Percentiles rank a stretch among this genome's conserved stretches.
These are phyloP conservation scores for Acromyrmex heyeri DNA, from an alignment of 1,140 invertebrate genomes.

Conservation along the genomic window DNA sequence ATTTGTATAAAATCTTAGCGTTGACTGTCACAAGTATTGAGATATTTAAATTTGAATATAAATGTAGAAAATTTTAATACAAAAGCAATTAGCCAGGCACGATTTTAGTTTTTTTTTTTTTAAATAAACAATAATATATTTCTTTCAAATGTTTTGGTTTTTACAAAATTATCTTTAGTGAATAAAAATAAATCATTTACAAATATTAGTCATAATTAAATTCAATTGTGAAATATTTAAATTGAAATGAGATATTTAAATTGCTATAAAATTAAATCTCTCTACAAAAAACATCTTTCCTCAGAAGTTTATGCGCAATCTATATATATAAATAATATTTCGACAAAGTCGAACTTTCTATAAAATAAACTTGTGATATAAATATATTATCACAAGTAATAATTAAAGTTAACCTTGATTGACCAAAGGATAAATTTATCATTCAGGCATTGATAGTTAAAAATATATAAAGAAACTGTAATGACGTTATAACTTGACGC, in stretches of 20 bases:
- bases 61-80: too few species aligned
- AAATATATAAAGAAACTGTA: constrained; percentile 4
- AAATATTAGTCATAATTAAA: too few species aligned
- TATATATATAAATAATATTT: neutral
- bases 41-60: neutral
- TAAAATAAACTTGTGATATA: too few species aligned
- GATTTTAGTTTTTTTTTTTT: too few species aligned
- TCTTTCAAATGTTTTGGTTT: too few species aligned
- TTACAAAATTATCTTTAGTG: too few species aligned
- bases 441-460: neutral
- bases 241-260: neutral
- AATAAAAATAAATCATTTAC: too few species aligned
- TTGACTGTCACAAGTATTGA: neutral
- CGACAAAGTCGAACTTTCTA: neutral
- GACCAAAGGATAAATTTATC: neutral
- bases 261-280: neutral
- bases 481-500: neutral
- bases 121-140: too few species aligned
- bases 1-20: constrained; percentile 20
- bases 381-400: neutral
- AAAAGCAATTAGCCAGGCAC: too few species aligned
- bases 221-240: neutral
- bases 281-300: neutral
- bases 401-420: neutral
- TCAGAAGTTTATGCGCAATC: neutral